These are phyloP conservation scores for Mesitornis unicolor DNA, from an alignment of 2,113 vertebrate genomes.

Conservation along the genomic window DNA sequence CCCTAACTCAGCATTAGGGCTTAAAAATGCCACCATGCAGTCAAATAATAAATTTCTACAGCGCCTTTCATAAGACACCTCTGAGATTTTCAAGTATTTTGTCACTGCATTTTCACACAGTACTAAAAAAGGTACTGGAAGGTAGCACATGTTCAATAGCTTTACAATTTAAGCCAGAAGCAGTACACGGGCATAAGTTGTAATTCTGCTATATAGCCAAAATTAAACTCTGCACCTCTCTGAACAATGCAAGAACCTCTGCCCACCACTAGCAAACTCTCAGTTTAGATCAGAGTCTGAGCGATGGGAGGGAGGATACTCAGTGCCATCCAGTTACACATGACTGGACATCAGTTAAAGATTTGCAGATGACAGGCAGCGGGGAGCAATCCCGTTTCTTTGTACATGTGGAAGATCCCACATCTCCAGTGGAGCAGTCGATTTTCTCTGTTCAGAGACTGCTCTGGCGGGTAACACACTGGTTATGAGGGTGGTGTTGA, in stretches of 20 bases:
- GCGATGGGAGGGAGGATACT: background rate
- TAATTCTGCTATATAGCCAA: background rate
- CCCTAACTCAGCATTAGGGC: background rate
- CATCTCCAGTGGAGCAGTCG: background rate
- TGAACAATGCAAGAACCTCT: background rate
- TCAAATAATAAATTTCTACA: background rate
- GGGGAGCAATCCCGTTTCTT: background rate
- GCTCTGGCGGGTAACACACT: accelerated
- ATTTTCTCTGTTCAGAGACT: background rate
- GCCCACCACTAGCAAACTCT: background rate
- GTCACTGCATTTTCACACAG: background rate
- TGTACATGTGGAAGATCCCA: accelerated
- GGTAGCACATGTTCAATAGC: background rate
- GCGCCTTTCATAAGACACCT: background rate
- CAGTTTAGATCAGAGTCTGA: background rate
- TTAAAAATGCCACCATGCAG: background rate
- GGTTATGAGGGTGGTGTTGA: accelerated
- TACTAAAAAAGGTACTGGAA: background rate
- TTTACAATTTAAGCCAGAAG: background rate
- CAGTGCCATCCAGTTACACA: background rate
- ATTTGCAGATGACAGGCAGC: background rate
- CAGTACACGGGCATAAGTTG: background rate
- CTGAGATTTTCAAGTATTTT: background rate
- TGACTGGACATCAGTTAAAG: background rate
- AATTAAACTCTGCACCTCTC: background rate